Evolutionary conservation across 2,888 invertebrate genomes (phyloP), one percentile per base, ranked within the genome.

Genomic region (Philereme transversata): DNA sequence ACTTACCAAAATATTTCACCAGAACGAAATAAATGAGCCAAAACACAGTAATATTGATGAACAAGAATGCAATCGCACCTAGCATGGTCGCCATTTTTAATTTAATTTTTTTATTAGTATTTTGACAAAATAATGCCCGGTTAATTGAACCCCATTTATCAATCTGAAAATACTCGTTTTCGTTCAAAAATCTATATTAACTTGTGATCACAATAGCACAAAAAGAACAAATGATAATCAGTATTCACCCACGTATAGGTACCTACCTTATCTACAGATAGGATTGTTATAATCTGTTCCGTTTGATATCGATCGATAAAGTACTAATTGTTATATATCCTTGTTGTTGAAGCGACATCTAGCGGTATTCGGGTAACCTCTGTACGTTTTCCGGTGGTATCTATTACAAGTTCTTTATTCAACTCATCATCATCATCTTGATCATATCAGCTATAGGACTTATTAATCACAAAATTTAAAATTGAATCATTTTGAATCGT

Each of bases 1-100:
- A 84, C 90, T 88, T 58, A 90, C 90, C 89, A 40, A 82, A 84
- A 57, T 72, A 76, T 65, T 68, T 82, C 7, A 87, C 76, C 5
- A 88, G 65, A 3, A 85, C 55, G 3, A 73, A 79, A 60, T 90
- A 90, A 9, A 90, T 72, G 5, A 82, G 36, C 79, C 81, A 86
- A 65, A 90, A 86, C 3, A 88, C 51, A 0, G 78, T 50, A 45
- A 90, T 74, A 56, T 87, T 87, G 0, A 84, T 3, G 0, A 72
- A 51, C 78, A 89, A 77, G 68, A 88, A 87, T 33, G 83, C 46
- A 4, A 88, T 56, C 36, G 84, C 72, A 5, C 74, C 75, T 0
- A 67, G 65, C 9, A 87, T 53, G 52, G 79, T 78, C 4, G 71
- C 64, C 79, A 81, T 84, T 72, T 73, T 76, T 8, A 6, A 38